phyloP scores from a whole-genome alignment of 2,888 invertebrate species.

The Lasioglossum vierecki region DNA sequence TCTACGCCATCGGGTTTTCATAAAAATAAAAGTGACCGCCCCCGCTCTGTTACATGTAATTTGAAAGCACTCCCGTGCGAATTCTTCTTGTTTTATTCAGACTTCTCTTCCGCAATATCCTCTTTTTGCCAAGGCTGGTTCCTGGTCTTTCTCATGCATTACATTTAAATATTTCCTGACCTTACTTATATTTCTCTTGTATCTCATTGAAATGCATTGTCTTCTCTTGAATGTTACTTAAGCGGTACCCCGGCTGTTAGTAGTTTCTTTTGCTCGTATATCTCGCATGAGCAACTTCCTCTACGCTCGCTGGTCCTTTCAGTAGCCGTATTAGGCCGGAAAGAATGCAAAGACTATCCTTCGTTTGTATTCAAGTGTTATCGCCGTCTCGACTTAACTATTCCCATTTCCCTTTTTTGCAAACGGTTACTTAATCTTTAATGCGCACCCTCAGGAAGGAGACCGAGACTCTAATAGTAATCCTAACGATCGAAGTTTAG shows the following conservation, averaged over 20 bases:
- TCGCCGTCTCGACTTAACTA: not conserved
- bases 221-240: not conserved
- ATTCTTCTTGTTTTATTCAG: not conserved
- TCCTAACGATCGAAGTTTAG: not conserved
- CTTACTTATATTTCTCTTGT: not conserved
- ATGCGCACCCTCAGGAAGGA: not conserved
- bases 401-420: not conserved
- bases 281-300: not conserved
- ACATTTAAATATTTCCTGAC: conserved; percentile 9
- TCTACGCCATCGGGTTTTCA: not conserved
- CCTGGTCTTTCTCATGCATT: not conserved
- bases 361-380: conserved; percentile 6
- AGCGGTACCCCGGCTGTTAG: not conserved
- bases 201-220: conserved; percentile 16
- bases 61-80: not conserved
- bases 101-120: not conserved
- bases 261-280: not conserved
- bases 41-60: not conserved
- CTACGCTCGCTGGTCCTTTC: not conserved
- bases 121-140: not conserved
- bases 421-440: not conserved
- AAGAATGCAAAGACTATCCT: not conserved
- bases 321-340: not conserved
- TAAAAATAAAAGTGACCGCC: not conserved
- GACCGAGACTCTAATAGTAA: conserved; percentile 2